These are phyloP conservation scores for Trematomus bernacchii DNA, from an alignment of 2,797 vertebrate species.

Conservation along the genomic window DNA sequence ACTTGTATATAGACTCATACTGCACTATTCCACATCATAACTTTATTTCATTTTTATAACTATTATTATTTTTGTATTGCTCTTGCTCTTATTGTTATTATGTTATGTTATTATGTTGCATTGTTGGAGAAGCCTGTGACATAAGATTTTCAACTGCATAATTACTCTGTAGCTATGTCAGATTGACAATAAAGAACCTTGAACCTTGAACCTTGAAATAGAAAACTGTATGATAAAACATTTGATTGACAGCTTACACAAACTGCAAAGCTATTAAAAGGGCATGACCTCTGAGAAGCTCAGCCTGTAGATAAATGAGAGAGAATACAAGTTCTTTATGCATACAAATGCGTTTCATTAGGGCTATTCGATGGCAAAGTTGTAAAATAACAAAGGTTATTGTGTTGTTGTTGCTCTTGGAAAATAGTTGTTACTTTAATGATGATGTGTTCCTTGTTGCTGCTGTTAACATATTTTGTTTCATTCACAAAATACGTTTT, in stretches of 20 bases:
- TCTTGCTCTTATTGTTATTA: too few relatives aligned
- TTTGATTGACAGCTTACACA: constrained; percentile 40
- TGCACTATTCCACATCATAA: too few relatives aligned
- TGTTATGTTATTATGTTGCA: too few relatives aligned
- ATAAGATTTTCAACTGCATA: too few relatives aligned
- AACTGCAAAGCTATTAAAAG: constrained; percentile 6
- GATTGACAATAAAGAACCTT: too few relatives aligned
- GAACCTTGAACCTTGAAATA: too few relatives aligned
- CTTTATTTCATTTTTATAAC: too few relatives aligned
- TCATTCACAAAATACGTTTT: background rate
- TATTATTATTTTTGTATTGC: too few relatives aligned
- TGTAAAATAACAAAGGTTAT: background rate
- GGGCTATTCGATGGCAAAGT: background rate
- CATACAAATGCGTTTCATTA: constrained; percentile 4
- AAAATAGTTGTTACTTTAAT: background rate
- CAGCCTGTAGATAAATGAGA: background rate
- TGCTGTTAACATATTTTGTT: background rate
- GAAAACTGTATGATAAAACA: constrained; percentile 39
- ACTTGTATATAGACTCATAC: too few relatives aligned
- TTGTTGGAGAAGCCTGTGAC: too few relatives aligned
- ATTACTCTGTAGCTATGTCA: too few relatives aligned
- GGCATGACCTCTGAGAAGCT: constrained; percentile 13
- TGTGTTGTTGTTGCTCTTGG: constrained; percentile 4
- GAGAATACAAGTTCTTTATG: background rate
- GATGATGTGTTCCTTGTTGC: background rate